Evolutionary conservation across 2,888 invertebrate genomes (phyloP), one percentile per base, ranked within the genome.

Genomic region (Amiota minor): DNA sequence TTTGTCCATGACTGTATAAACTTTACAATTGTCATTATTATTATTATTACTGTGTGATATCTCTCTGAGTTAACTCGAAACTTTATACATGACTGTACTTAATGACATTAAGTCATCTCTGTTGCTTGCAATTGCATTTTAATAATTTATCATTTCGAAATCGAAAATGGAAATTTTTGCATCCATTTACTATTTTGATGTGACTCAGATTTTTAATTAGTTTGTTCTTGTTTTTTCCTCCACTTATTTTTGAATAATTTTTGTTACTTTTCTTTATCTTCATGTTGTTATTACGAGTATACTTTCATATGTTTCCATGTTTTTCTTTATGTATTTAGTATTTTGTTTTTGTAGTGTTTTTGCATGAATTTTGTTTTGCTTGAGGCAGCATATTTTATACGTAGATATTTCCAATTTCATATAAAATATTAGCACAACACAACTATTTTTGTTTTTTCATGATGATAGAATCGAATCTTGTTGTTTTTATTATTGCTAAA

Each of bases 61-160:
- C 16, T 65, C 49, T 16, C 18, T 18, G 16, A 47, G 12, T 59
- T 18, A 35, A 23, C 50, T 11, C 18, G 23, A 18, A 35, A 53
- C 67, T 68, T 68, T 53, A 14, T 53, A 68, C 50, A 68, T 23
- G 35, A 68, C 53, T 68, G 53, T 68, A 68, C 67, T 68, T 68
- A 68, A 53, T 68, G 50, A 14, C 50, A 68, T 68, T 68, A 53
- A 20, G 23, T 23, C n/a, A 68, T 35, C 35, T 4, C 35, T 8
- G 35, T 35, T 35, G 10, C 20, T 65, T 35, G 3, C 20, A 20
- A 20, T 68, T 14, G 53, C 50, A 50, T 49, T 18, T 50, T 50
- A 20, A 68, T 68, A 68, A 53, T 68, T 68, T 68, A 23, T 68
- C 67, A 50, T 50, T 23, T 23, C 8, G 20, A 68, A 68, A 68